Evolutionary conservation across 2,113 vertebrate species (phyloP).

Genomic region (Orthonyx spaldingii): DNA sequence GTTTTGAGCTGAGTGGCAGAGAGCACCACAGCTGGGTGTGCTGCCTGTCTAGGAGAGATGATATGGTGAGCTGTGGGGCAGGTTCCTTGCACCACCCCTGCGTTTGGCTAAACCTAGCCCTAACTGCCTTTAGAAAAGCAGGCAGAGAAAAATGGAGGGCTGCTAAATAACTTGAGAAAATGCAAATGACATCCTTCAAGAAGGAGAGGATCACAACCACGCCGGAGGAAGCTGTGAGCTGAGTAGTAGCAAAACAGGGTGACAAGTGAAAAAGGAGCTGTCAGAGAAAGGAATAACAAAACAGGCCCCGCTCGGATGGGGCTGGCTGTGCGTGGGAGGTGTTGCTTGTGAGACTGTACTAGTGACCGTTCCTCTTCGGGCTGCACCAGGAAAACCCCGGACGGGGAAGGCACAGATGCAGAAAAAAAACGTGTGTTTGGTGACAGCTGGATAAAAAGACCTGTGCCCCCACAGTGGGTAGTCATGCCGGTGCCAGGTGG

Average conservation of each 20-base stretch:
- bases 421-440: accelerated
- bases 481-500: background rate
- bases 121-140: background rate
- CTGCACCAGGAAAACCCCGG: background rate
- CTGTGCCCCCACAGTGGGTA: accelerated
- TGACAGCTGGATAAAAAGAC: background rate
- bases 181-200: conserved; percentile 47
- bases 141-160: background rate
- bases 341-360: conserved; percentile 34
- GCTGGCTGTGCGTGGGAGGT: conserved; percentile 38
- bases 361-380: background rate
- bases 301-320: conserved; percentile 6
- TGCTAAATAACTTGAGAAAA: conserved; percentile 50
- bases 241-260: conserved; percentile 63
- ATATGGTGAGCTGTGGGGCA: background rate
- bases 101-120: background rate
- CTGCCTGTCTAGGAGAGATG: background rate
- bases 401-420: background rate
- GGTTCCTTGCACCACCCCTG: background rate
- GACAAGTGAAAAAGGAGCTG: conserved; percentile 66
- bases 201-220: conserved; percentile 10
- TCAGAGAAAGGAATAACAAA: conserved; percentile 53
- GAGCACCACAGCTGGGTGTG: background rate
- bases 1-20: background rate
- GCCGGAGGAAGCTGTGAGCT: conserved; percentile 43